Evolutionary conservation across 1,140 invertebrate species (phyloP), one percentile per base, ranked within the genome.

Genomic region (Drosophila ironensis): DNA sequence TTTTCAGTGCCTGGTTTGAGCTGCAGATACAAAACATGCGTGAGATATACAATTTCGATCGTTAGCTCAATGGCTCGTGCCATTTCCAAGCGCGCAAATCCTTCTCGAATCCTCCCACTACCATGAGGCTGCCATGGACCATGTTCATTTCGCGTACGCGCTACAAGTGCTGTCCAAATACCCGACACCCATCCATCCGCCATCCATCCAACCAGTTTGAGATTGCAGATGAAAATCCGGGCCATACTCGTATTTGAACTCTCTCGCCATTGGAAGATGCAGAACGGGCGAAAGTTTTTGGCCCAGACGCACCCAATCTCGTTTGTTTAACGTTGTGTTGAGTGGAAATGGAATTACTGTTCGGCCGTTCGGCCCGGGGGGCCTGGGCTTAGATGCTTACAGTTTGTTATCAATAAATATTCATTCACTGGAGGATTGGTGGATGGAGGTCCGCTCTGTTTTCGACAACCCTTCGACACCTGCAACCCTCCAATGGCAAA

Each of bases 111-210:
- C 35, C 42, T 12, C 12, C 22, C 12, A 17, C 20, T 11, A 33
- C 27, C 19, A 40, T 59, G 52, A 60, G 48, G 50, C 57, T 70
- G 44, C n/a, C n/a, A n/a, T n/a, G n/a, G n/a, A 53, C 54, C 67
- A 71, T 71, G 63, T 71, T 80, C 76, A 71, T 74, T 69, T 76
- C 52, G 37, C 69, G 77, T 64, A 41, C 56, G 41, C 41, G 33
- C 40, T 17, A 60, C 67, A 48, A 81, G 77, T 72, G 77, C 77
- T 72, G 52, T 69, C 74, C 72, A 82, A 82, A 82, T 59, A 41
- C 51, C 52, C 57, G 53, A 64, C 66, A 42, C 17, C 25, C 52
- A 69, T 66, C 59, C 46, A 68, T 51, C 37, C 47, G 41, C 56
- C 37, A 61, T 44, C 50, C 46, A 40, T 37, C 46, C 30, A 27